phyloP scores from a whole-genome alignment of 2,113 vertebrate species.

The Onychostoma macrolepis region DNA sequence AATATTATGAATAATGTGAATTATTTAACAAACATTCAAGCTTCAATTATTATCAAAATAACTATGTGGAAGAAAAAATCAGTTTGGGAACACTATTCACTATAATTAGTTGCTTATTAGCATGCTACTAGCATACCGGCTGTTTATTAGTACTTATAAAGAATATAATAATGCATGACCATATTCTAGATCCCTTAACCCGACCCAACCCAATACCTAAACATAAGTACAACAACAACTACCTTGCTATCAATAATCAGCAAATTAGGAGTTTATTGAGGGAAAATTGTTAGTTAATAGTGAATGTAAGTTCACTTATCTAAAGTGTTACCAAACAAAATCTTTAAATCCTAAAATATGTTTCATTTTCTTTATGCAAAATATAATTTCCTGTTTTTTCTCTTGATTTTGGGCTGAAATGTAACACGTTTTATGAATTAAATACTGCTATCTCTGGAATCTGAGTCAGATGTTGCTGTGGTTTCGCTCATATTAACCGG shows the following conservation, averaged over 20 bases:
- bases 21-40: neutral
- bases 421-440: neutral
- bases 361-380: neutral
- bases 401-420: neutral
- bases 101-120: too few species aligned
- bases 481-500: neutral
- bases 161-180: too few species aligned
- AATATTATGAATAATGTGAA: neutral
- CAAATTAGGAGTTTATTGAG: too few species aligned
- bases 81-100: too few species aligned
- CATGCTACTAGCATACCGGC: too few species aligned
- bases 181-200: too few species aligned
- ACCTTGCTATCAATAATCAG: too few species aligned
- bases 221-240: too few species aligned
- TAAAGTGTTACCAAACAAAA: neutral
- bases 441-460: neutral
- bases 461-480: neutral
- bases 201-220: too few species aligned
- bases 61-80: too few species aligned
- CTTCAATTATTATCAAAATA: neutral
- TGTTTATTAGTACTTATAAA: too few species aligned
- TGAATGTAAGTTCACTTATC: neutral
- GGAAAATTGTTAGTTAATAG: neutral
- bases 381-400: neutral
- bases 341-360: neutral